Conservation (phyloP, 2,888 invertebrate genomes). For the Oscheius sp. region DNA sequence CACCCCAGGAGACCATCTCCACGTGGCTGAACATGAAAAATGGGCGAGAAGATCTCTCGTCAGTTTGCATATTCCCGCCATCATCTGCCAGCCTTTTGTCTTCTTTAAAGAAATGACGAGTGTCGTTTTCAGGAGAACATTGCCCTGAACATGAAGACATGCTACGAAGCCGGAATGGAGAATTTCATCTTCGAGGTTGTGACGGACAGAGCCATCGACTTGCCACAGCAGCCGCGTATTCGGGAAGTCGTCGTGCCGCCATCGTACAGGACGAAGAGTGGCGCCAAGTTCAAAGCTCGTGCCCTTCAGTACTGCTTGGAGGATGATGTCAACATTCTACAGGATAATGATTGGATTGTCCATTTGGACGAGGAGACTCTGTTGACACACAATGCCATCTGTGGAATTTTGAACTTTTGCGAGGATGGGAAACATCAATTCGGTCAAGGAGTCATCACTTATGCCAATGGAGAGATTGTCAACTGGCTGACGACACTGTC, state of each 20-base stretch:
- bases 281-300: conserved; percentile 91
- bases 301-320: conserved; percentile 95
- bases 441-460: conserved; percentile 83
- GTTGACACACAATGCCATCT: conserved; percentile 85
- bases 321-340: conserved; percentile 82
- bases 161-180: conserved; percentile 86
- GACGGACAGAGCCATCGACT: conserved; percentile 82
- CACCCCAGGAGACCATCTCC: no score
- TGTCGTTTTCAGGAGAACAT: conserved; percentile 67
- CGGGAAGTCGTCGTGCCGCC: conserved; percentile 85
- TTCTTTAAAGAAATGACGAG: neutral
- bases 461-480: conserved; percentile 92
- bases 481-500: conserved; percentile 96
- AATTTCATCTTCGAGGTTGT: conserved; percentile 94
- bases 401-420: conserved; percentile 87
- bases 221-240: conserved; percentile 81
- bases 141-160: conserved; percentile 68
- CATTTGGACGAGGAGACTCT: conserved; percentile 96
- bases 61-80: neutral
- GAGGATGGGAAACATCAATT: conserved; percentile 92
- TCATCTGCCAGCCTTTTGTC: neutral
- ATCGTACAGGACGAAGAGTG: conserved; percentile 81
- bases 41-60: neutral
- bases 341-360: conserved; percentile 88
- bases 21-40: neutral